Conservation (phyloP, 2,113 vertebrate species). For the Himantopus leucocephalus region DNA sequence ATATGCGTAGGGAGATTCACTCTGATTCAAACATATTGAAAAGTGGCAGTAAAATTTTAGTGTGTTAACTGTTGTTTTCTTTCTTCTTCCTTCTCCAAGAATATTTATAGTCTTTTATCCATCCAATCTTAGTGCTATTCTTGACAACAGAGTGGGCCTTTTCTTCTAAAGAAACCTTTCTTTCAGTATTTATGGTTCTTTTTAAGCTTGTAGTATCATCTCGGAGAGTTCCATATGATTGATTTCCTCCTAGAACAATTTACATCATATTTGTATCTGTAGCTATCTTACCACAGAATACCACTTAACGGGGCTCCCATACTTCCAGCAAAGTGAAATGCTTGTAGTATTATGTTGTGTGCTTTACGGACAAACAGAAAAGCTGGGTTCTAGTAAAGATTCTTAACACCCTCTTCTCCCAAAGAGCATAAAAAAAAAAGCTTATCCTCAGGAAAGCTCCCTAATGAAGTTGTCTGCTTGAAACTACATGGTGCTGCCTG, state of each 20-base stretch:
- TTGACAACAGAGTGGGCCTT: neutral
- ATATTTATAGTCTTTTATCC: neutral
- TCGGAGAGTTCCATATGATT: neutral
- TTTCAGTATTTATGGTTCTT: neutral
- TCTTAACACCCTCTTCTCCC: neutral
- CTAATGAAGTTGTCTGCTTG: neutral
- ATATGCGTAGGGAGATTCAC: neutral
- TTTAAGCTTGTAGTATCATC: neutral
- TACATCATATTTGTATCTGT: neutral
- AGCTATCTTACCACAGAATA: neutral
- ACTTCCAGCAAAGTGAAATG: neutral
- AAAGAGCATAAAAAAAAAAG: neutral
- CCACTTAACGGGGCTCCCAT: neutral
- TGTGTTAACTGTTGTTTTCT: neutral
- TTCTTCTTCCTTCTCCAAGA: neutral
- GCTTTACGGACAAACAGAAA: neutral
- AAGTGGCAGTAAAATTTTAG: neutral
- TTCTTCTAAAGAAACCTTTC: neutral
- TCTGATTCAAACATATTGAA: neutral
- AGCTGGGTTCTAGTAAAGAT: neutral
- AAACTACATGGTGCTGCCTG: neutral
- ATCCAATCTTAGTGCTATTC: neutral
- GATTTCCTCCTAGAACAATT: neutral
- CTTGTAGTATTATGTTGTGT: neutral
- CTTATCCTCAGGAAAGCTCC: neutral